Base-by-base conservation (phyloP, 2,888 invertebrate genomes). In the Caenorhabditis drosophilae region DNA sequence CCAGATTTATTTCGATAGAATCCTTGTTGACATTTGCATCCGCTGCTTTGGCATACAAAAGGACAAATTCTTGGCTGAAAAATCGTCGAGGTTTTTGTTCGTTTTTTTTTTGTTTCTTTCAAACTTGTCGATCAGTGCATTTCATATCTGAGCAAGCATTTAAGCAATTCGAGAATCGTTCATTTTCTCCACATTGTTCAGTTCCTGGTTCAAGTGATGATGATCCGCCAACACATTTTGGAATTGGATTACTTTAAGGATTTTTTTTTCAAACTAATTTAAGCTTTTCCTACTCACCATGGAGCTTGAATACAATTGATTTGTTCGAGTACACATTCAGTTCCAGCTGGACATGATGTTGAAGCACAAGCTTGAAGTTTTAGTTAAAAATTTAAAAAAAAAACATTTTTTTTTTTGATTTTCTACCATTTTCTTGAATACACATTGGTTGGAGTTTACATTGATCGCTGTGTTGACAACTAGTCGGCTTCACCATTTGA, bases 291-390 rank as follows among this genome's bases (percentile, higher is more conserved):
- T n/a, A n/a, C n/a, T 9, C 31, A 54, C 54, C 55, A 61, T 41
- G 61, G 61, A n/a, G 54, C 51, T 2, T 16, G 3, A n/a, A 61
- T 27, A 16, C 61, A 61, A 12, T 27, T 40, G 7, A 61, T 55
- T 20, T 61, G 44, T 9, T 61, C 45, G 16, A 61, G 46, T 3
- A 55, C 51, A 47, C 61, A 61, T 34, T 50, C 27, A 1, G 40
- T 18, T n/a, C 50, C 50, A 4, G 46, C 26, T 6, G 35, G 34
- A 22, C 61, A 61, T 1, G 15, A 22, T 3, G 55, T 51, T n/a
- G 50, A 16, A 4, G 41, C 35, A 12, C 61, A 61, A 1, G 55
- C 55, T 54, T 15, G 22, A 42, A 51, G 1, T 42, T 18, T 27
- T 7, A 16, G 7, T 16, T 3, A 7, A 15, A 22, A 22, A n/a